These are phyloP conservation scores for Ivindomyrus marchei DNA, from an alignment of 2,113 vertebrate species.

Conservation along the genomic window DNA sequence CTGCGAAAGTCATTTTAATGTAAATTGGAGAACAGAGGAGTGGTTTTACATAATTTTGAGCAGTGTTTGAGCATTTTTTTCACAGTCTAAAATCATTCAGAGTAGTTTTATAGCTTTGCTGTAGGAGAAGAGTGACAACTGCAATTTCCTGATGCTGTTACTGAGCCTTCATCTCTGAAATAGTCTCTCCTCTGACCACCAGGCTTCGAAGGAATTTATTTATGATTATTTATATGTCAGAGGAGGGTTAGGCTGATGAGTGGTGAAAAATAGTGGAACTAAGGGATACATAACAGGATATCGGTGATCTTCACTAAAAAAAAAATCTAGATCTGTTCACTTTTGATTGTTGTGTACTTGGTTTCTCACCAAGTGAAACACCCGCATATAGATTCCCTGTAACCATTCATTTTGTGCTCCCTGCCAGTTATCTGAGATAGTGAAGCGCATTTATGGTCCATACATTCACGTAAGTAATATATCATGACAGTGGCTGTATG, in stretches of 20 bases:
- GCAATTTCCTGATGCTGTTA: slow-evolving; percentile 65
- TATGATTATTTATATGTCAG: slow-evolving; percentile 44
- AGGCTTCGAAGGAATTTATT: slow-evolving; percentile 55
- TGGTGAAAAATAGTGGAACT: slow-evolving; percentile 55
- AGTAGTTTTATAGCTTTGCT: slow-evolving; percentile 49
- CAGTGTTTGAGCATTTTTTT: slow-evolving; percentile 34
- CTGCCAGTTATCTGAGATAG: neutral
- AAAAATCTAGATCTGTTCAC: neutral
- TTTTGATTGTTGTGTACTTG: neutral
- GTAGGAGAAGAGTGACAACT: slow-evolving; percentile 64
- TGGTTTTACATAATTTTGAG: slow-evolving; percentile 60
- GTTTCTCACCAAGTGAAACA: neutral
- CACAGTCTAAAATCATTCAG: slow-evolving; percentile 54
- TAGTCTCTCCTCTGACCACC: slow-evolving; percentile 59
- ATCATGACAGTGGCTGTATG: neutral
- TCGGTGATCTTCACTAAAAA: neutral
- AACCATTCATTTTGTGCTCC: neutral
- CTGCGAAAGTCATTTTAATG: slow-evolving; percentile 68
- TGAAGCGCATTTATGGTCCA: neutral
- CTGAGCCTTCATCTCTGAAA: slow-evolving; percentile 55
- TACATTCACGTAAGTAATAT: neutral
- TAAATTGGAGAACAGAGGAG: slow-evolving; percentile 65
- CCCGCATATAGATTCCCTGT: neutral
- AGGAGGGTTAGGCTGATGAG: slow-evolving; percentile 40
- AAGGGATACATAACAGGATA: neutral